Base-by-base conservation (phyloP, 2,797 vertebrate genomes). In the Danio choprae region DNA sequence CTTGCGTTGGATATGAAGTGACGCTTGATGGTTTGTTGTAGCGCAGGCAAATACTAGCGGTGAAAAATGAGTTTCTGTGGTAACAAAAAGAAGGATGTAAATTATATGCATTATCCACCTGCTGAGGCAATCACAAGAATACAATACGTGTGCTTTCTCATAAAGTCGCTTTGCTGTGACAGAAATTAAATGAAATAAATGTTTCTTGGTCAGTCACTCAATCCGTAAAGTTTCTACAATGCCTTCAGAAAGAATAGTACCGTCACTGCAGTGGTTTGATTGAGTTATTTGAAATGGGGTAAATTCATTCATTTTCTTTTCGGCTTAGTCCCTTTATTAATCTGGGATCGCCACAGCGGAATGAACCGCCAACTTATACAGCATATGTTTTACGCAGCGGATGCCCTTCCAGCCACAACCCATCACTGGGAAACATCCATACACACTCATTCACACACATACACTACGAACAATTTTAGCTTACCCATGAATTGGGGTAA, bases 51-150 rank as follows among this genome's bases (percentile, higher is more conserved):
- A 60, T 62, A 12, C 6, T 51, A 20, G 40, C 8, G 43, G 43
- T 62, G 77, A 79, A 70, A 70, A 60, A 78, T 60, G 7, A 69
- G 64, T 38, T 68, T 67, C 51, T 67, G 18, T 58, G 50, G 10
- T 18, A 18, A 77, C 5, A 68, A 56, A 68, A 58, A 62, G 13
- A 62, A 48, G 40, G 41, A 72, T 79, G 46, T 63, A 79, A 70
- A 73, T n/a, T 41, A 53, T 59, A 53, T 74, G 74, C 59, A 82
- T 82, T 69, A 68, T 74, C 62, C 59, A 76, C 53, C 59, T 36
- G 77, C 77, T 55, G 77, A 72, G 77, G 38, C 67, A 44, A 59
- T 63, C 36, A n/a, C 44, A 63, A 79, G 10, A 55, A 72, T 46
- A 79, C 36, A 41, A 71, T 71, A n/a, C 64, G 48, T 46, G 63